phyloP scores from a whole-genome alignment of 2,797 vertebrate species.

The Miichthys miiuy region DNA sequence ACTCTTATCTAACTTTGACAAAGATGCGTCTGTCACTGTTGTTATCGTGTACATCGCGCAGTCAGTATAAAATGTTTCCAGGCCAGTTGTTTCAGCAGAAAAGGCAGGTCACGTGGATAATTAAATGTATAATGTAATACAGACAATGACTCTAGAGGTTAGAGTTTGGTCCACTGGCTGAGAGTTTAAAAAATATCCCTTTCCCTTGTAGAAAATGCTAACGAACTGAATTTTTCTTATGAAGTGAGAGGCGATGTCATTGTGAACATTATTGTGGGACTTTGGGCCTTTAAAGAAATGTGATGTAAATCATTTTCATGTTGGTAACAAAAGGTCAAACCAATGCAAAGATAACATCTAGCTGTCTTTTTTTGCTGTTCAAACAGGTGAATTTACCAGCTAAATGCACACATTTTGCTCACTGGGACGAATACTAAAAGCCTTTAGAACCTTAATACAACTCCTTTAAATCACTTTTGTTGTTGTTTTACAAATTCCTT shows the following conservation, averaged over 20 bases:
- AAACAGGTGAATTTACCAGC: neutral
- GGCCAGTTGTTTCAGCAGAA: neutral
- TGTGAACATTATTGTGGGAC: neutral
- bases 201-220: no score
- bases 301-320: neutral
- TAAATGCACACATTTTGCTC: no score
- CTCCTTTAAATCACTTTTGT: no score
- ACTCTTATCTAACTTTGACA: slow-evolving; percentile 9
- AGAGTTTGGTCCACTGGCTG: neutral
- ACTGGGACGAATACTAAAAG: no score
- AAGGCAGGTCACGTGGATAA: neutral
- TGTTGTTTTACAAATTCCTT: no score
- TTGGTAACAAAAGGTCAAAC: neutral
- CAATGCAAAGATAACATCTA: neutral
- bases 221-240: neutral
- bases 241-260: neutral
- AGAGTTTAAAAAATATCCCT: neutral
- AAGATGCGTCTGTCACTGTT: neutral
- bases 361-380: neutral
- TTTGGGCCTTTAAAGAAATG: neutral
- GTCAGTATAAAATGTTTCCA: neutral
- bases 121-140: neutral
- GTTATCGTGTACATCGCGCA: neutral
- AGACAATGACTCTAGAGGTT: neutral
- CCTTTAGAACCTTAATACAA: no score